Evolutionary conservation across 2,888 invertebrate genomes (phyloP), one percentile per base, ranked within the genome.

Genomic region (Ectemnius cavifrons): DNA sequence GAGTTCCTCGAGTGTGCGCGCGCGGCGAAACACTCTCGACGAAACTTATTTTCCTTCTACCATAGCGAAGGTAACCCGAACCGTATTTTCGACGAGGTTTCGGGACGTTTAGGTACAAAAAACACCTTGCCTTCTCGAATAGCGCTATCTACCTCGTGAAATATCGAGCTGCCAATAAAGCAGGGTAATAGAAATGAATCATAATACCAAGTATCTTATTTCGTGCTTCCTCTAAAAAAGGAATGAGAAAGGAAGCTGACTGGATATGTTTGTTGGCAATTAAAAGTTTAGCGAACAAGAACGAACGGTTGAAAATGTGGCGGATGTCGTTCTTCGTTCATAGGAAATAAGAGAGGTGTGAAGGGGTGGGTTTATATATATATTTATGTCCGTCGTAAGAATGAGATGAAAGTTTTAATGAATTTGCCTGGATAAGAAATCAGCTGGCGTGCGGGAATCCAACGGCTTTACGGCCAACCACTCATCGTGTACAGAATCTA

Each of bases 391-490:
- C 65, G 61, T 59, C 58, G 27, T 47, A 56, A 46, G 37, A 64
- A 61, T 58, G 59, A 56, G 72, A 78, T 81, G 64, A 74, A 84
- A 84, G 77, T 84, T 84, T 84, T 84, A 84, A 84, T 84, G 82
- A 84, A 81, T 84, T 82, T 73, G 62, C 71, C 63, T 56, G 63
- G 52, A 61, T 74, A 71, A 75, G 67, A 46, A 77, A 56, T 64
- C 68, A 74, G 63, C 61, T 69, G 62, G 27, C 47, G 13, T 57
- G 20, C 58, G 47, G 72, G 67, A 62, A 76, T 73, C 67, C 69
- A 56, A 71, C 46, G 63, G 46, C 65, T 75, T 67, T 64, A 58
- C 18, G 47, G 58, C 59, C 58, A 49, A 13, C 45, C 64, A 65
- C 23, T n/a, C 63, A 23, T 5, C 61, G 66, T 69, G 77, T 66